phyloP scores from a whole-genome alignment of 2,797 vertebrate species.

The Cercopithecus mitis region DNA sequence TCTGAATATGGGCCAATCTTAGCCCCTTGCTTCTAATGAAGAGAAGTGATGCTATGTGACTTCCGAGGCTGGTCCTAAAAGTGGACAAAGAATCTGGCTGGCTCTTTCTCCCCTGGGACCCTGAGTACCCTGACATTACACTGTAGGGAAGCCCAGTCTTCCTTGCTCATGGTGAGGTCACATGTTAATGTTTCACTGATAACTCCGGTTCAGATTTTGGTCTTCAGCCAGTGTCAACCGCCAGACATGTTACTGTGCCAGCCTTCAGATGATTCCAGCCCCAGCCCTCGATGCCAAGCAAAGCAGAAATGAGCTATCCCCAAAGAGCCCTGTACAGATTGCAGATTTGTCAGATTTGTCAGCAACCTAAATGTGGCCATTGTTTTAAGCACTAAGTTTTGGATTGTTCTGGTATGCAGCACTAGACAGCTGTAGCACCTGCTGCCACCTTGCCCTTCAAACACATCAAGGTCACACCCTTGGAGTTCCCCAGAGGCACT shows the following conservation, averaged over 20 bases:
- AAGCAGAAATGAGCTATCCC: neutral
- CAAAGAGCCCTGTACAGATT: neutral
- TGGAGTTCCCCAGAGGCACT: neutral
- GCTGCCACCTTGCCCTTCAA: neutral
- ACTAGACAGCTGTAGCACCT: neutral
- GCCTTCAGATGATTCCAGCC: neutral
- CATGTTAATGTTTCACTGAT: neutral
- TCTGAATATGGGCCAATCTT: neutral
- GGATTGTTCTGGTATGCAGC: neutral
- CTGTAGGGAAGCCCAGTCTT: neutral
- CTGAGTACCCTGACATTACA: neutral
- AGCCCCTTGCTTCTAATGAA: neutral
- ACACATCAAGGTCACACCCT: neutral
- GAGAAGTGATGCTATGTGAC: neutral
- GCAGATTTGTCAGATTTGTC: neutral
- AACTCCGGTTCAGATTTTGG: neutral
- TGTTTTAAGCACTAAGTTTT: neutral
- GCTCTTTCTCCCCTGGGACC: neutral
- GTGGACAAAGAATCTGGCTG: neutral
- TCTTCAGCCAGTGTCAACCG: neutral
- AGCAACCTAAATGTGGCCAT: neutral
- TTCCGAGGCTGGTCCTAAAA: neutral
- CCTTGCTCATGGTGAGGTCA: neutral
- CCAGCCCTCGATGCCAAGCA: neutral
- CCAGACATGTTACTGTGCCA: neutral